phyloP scores from a whole-genome alignment of 2,113 vertebrate species.

The Scomber colias region DNA sequence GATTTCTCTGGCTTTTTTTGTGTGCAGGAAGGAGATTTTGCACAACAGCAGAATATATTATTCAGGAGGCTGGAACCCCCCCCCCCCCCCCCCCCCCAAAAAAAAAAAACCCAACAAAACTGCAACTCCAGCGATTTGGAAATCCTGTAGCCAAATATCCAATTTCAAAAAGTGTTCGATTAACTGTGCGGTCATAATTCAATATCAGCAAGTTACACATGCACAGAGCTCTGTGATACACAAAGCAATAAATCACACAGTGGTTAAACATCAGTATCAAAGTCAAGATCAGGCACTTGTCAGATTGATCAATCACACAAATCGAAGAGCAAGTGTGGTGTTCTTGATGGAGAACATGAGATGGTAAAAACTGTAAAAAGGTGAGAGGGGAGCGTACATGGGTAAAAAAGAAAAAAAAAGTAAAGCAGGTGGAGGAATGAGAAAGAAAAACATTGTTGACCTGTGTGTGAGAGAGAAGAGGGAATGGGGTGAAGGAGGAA shows the following conservation, averaged over 20 bases:
- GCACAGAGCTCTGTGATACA: slow-evolving; percentile 44
- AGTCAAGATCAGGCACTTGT: slow-evolving; percentile 47
- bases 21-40: slow-evolving; percentile 25
- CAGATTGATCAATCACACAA: slow-evolving; percentile 51
- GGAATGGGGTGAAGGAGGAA: slow-evolving; percentile 25
- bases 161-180: slow-evolving; percentile 69
- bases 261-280: slow-evolving; percentile 52
- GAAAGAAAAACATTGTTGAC: background rate
- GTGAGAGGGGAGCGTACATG: background rate
- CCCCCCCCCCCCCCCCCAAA: background rate
- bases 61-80: slow-evolving; percentile 55
- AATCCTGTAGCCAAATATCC: slow-evolving; percentile 65
- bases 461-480: background rate
- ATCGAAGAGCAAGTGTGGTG: background rate
- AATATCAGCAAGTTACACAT: slow-evolving; percentile 54
- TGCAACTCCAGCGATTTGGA: slow-evolving; percentile 60
- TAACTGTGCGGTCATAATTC: slow-evolving; percentile 60
- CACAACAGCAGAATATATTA: slow-evolving; percentile 58
- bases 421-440: slow-evolving; percentile 17
- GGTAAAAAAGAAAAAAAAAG: slow-evolving; percentile 13
- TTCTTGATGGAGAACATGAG: background rate
- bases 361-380: background rate
- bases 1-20: slow-evolving; percentile 13
- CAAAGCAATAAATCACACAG: slow-evolving; percentile 60
- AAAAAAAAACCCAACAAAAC: slow-evolving; percentile 10